Evolutionary conservation across 2,888 invertebrate genomes (phyloP).

Genomic region (Himalopsyche kuldschensis): DNA sequence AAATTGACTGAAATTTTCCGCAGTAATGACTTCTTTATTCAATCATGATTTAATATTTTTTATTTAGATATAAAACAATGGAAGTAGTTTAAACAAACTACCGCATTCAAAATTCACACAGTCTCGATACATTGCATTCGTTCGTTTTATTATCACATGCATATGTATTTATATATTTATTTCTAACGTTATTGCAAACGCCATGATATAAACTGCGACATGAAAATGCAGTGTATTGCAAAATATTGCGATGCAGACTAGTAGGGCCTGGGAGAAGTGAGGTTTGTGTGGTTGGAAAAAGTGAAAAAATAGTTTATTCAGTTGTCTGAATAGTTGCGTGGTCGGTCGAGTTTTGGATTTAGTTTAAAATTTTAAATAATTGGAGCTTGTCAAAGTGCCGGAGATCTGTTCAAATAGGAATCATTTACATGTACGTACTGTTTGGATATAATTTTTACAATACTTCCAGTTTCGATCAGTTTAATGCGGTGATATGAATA

Average conservation of each 20-base stretch:
- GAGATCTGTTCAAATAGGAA: not conserved
- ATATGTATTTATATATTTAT: too few relatives aligned
- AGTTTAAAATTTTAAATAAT: not conserved
- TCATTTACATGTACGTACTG: not conserved
- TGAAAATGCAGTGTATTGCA: not conserved
- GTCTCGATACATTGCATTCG: too few relatives aligned
- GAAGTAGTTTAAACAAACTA: too few relatives aligned
- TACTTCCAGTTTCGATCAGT: not conserved
- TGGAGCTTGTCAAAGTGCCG: not conserved
- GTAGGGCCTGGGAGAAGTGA: not conserved
- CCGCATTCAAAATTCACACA: too few relatives aligned
- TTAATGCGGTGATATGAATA: not conserved
- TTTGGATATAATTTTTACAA: not conserved
- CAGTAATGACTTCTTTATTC: too few relatives aligned
- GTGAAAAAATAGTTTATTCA: not conserved
- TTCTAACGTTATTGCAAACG: too few relatives aligned
- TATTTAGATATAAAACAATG: too few relatives aligned
- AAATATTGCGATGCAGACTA: not conserved
- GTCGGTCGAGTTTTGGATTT: not conserved
- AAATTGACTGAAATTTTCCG: too few relatives aligned
- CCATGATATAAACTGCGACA: too few relatives aligned
- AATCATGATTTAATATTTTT: too few relatives aligned
- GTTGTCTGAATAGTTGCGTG: not conserved
- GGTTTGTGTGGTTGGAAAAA: not conserved
- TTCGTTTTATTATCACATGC: too few relatives aligned